A percentile compares a stretch with the other conserved stretches of the same genome.
These are phyloP conservation scores for Spatula versicolor DNA, from an alignment of 2,797 vertebrate species.

Conservation along the genomic window DNA sequence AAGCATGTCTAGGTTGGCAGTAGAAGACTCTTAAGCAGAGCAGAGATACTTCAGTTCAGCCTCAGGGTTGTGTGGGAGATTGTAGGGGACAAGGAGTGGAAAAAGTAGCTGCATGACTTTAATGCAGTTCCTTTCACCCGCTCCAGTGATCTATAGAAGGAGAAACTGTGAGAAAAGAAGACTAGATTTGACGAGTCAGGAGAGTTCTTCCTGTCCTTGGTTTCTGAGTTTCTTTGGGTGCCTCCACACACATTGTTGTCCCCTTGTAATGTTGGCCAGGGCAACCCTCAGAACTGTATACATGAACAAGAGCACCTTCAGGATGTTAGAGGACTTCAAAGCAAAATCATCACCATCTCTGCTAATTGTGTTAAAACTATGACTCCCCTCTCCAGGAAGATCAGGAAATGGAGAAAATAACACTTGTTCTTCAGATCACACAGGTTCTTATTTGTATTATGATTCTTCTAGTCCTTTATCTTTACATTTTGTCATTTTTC, in stretches of 20 bases:
- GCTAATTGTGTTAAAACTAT: background rate
- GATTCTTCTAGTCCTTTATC: background rate
- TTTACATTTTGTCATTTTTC: constrained; percentile 14
- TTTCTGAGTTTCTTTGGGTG: background rate
- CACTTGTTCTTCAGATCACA: background rate
- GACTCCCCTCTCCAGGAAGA: background rate
- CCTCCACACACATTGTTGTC: background rate
- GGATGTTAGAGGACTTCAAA: constrained; percentile 15
- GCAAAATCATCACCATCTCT: background rate
- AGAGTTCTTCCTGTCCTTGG: background rate
- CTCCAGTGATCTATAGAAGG: background rate
- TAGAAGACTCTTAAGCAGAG: background rate
- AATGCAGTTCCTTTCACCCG: background rate
- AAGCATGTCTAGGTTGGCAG: background rate
- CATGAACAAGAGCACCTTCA: constrained; percentile 29
- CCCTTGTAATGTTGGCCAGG: background rate
- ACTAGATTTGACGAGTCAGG: background rate
- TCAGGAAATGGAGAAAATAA: background rate
- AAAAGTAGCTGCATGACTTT: background rate
- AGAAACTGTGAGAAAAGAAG: background rate
- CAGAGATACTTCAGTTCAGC: background rate
- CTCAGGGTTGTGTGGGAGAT: background rate
- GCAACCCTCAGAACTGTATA: background rate
- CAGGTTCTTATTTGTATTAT: background rate
- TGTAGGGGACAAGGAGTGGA: background rate